A percentile compares a stretch with the other conserved stretches of the same genome.
Conservation (phyloP, 2,888 invertebrate genomes). For the Drosophila vallismaia region DNA sequence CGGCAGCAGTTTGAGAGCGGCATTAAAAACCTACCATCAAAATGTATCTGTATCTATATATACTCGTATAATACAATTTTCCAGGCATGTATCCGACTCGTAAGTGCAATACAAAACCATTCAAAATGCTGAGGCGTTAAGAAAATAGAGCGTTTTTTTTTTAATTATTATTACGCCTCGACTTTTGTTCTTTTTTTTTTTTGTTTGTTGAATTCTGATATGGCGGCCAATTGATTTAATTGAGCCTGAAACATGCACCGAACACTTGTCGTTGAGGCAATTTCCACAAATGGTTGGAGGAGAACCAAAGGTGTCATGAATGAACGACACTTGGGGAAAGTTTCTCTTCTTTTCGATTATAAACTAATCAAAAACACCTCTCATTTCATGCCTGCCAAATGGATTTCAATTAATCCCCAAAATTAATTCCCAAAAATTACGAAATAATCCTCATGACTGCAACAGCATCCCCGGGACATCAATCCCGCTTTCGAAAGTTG, state of each 20-base stretch:
- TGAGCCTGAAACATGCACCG: conserved; percentile 69
- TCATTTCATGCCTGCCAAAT: conserved; percentile 37
- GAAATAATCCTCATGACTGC: conserved; percentile 4
- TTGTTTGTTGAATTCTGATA: conserved; percentile 61
- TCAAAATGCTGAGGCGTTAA: conserved; percentile 77
- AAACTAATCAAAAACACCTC: conserved; percentile 9
- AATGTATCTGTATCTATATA: conserved; percentile 39
- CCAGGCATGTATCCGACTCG: conserved; percentile 22
- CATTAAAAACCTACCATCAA: conserved; percentile 45
- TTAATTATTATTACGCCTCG: conserved; percentile 70
- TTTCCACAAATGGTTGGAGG: conserved; percentile 14
- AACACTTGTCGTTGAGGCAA: conserved; percentile 44
- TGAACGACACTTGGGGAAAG: conserved; percentile 1
- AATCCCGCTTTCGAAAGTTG: conserved; percentile 65
- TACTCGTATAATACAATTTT: conserved; percentile 5
- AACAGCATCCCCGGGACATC: conserved; percentile 44
- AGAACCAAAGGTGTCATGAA: conserved; percentile 1
- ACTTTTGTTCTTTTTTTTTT: conserved; percentile 38
- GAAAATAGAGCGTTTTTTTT: conserved; percentile 74
- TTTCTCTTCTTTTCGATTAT: conserved; percentile 16
- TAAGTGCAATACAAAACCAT: conserved; percentile 57
- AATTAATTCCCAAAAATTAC: not conserved
- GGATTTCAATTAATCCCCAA: conserved; percentile 26
- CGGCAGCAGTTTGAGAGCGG: conserved; percentile 71
- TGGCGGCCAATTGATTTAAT: conserved; percentile 62